Evolutionary conservation across 2,888 invertebrate genomes (phyloP).

Genomic region (Lypha dubia): DNA sequence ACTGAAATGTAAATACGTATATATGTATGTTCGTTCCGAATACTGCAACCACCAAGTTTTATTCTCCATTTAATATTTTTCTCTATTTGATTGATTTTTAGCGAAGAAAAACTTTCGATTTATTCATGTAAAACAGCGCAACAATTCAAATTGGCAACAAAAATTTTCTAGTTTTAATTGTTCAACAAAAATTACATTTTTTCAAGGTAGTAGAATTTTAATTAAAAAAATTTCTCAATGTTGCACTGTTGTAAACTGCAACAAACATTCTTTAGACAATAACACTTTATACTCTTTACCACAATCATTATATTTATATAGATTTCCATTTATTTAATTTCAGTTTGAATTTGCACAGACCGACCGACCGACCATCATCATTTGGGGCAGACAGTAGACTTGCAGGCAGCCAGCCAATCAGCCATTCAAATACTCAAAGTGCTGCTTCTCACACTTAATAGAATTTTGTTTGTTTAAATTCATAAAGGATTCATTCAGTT

Average conservation of each 20-base stretch:
- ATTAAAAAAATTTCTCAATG: slow-evolving; percentile 18
- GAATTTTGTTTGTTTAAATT: not conserved
- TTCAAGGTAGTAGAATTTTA: slow-evolving; percentile 25
- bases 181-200: not conserved
- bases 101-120: not conserved
- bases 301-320: slow-evolving; percentile 23
- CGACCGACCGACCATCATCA: not conserved
- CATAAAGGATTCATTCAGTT: not conserved
- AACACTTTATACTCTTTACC: slow-evolving; percentile 1
- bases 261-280: not conserved
- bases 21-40: not conserved
- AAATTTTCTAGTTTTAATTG: slow-evolving; percentile 5
- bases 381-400: slow-evolving; percentile 42
- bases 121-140: not conserved
- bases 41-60: not conserved
- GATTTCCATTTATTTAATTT: slow-evolving; percentile 50
- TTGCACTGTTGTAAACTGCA: not conserved
- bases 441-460: not conserved
- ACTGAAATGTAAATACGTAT: too few relatives aligned
- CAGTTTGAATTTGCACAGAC: slow-evolving; percentile 43
- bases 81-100: not conserved
- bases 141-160: slow-evolving; percentile 3
- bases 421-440: slow-evolving; percentile 1
- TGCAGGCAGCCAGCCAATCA: slow-evolving; percentile 49
- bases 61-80: not conserved